These are phyloP conservation scores for Hiodon tergisus DNA, from an alignment of 2,113 vertebrate genomes.

Conservation along the genomic window DNA sequence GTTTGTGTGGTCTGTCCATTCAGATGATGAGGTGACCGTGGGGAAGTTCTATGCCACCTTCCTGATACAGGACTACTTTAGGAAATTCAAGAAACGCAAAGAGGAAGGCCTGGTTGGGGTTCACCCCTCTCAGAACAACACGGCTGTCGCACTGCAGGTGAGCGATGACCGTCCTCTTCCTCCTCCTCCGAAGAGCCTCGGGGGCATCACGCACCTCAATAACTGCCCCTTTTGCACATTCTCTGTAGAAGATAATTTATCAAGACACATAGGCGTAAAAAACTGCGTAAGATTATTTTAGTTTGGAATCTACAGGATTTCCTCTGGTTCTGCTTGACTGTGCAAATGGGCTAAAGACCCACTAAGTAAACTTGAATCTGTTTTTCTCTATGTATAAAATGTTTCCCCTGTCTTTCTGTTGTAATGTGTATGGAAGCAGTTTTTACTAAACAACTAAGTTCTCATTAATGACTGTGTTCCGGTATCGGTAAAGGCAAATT, in stretches of 20 bases:
- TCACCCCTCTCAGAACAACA: conserved; percentile 79
- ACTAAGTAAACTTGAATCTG: too few relatives aligned
- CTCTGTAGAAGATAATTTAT: not conserved
- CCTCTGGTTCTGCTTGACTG: too few relatives aligned
- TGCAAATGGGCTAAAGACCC: too few relatives aligned
- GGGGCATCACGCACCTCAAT: too few relatives aligned
- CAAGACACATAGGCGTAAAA: not conserved
- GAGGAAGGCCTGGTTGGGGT: conserved; percentile 94
- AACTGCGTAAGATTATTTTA: too few relatives aligned
- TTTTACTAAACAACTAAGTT: too few relatives aligned
- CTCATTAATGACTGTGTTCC: not conserved
- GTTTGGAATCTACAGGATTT: too few relatives aligned
- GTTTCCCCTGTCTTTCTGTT: too few relatives aligned
- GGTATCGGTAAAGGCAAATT: not conserved
- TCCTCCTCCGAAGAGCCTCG: not conserved
- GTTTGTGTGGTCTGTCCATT: conserved; percentile 91
- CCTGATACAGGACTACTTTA: conserved; percentile 99
- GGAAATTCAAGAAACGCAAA: conserved; percentile 99
- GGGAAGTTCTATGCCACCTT: conserved; percentile 99
- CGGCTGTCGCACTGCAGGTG: conserved; percentile 91
- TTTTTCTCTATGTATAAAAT: too few relatives aligned
- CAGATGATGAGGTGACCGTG: conserved; percentile 99
- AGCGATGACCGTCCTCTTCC: conserved; percentile 35
- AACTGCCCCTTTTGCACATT: not conserved
- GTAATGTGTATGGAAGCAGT: too few relatives aligned